phyloP scores from a whole-genome alignment of 2,113 vertebrate species.

The Delphinus delphis region DNA sequence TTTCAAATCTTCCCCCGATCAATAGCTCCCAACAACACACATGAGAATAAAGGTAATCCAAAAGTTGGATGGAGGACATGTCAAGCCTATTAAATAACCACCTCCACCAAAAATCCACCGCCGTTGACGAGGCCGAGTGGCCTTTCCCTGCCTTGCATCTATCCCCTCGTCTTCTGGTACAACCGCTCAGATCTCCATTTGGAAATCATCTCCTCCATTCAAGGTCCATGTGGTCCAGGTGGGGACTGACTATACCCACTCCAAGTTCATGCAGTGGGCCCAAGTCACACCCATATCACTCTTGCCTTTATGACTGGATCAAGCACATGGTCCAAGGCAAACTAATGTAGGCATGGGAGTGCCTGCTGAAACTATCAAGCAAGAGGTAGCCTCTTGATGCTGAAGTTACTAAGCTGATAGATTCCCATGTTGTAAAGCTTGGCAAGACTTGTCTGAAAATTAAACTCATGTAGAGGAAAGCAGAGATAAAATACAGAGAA shows the following conservation, averaged over 20 bases:
- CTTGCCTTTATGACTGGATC: neutral
- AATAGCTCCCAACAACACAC: neutral
- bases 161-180: neutral
- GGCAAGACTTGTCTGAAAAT: neutral
- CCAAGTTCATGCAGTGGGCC: neutral
- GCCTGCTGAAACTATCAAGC: neutral
- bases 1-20: neutral
- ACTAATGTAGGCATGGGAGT: neutral
- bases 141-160: neutral
- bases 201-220: neutral
- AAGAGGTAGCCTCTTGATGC: neutral
- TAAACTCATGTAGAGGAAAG: neutral
- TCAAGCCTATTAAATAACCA: neutral
- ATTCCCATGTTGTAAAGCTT: neutral
- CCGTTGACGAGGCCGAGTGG: neutral
- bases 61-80: neutral
- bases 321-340: neutral
- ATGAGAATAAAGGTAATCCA: neutral
- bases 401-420: neutral
- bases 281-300: neutral
- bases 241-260: neutral
- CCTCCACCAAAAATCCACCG: neutral
- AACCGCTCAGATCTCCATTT: neutral
- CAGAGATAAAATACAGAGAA: neutral
- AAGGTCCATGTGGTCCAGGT: neutral